Evolutionary conservation across 2,888 invertebrate species (phyloP), one percentile per base, ranked within the genome.

Genomic region (Aporophyla nigra): DNA sequence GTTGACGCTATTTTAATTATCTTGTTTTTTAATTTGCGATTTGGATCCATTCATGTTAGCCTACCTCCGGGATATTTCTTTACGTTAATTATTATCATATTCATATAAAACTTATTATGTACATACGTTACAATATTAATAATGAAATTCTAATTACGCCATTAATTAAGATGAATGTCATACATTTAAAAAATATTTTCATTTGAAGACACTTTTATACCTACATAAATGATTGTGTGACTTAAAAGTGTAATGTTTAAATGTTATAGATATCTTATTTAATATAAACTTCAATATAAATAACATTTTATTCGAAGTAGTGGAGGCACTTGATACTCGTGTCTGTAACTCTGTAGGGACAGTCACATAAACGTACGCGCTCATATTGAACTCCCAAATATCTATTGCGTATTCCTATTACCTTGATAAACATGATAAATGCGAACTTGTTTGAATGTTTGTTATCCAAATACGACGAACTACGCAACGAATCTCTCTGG

Each of bases 221-320:
- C 4, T 51, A 68, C 9, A 24, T 58, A 53, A 59, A 69, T 43
- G 27, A 49, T 49, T 68, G 58, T 73, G 70, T 80, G 68, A 76
- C 69, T 81, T 69, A 62, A 24, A 71, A 59, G 27, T 56, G 66
- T 68, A 63, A 49, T 61, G 71, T 61, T 40, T 46, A 70, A 80
- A 84, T 84, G 71, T 80, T 70, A 75, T 61, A 53, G 19, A 75
- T 80, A 80, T 75, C 70, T 84, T 73, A 83, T 84, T 80, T 84
- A 83, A 80, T 83, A 84, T 84, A 80, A 84, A 83, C 58, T 82
- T 83, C 66, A 84, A 75, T 82, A 79, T 66, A 79, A 72, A 80
- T 75, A 84, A 83, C 75, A 80, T 75, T 83, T 76, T 71, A 76
- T 75, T 75, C 66, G 46, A 75, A 85, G 53, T 74, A 76, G 51